A percentile compares a stretch with the other conserved stretches of the same genome.
phyloP scores from a whole-genome alignment of 2,797 vertebrate species.

The Pseudomugil tenellus region DNA sequence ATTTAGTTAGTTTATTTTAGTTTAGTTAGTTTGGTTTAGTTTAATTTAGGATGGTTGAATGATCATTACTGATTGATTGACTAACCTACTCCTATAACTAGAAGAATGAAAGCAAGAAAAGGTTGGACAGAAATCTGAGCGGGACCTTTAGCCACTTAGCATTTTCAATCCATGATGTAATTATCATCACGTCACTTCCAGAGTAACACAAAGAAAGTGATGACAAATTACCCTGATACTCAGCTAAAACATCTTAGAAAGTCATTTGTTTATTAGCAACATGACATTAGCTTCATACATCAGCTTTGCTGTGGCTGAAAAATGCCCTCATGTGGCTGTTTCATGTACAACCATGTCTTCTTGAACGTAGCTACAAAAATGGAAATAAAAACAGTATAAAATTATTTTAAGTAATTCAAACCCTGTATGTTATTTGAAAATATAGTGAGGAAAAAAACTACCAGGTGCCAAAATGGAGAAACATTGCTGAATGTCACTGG shows the following conservation, averaged over 20 bases:
- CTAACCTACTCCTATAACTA: too few relatives aligned
- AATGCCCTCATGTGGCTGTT: slow-evolving; percentile 46
- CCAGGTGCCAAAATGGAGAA: too few relatives aligned
- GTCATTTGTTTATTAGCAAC: not conserved
- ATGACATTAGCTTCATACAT: not conserved
- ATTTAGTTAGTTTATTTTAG: too few relatives aligned
- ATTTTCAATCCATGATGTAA: too few relatives aligned
- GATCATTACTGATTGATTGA: not conserved
- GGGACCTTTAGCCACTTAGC: too few relatives aligned
- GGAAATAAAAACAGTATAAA: not conserved
- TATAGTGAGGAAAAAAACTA: not conserved
- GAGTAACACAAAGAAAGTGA: not conserved
- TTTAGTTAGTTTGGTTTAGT: too few relatives aligned
- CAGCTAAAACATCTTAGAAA: not conserved
- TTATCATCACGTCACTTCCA: too few relatives aligned
- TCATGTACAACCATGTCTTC: not conserved
- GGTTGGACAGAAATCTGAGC: not conserved
- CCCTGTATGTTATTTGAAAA: not conserved
- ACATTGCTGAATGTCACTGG: too few relatives aligned
- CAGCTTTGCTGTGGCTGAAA: not conserved
- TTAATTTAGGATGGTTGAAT: not conserved
- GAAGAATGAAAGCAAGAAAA: too few relatives aligned
- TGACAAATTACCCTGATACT: not conserved
- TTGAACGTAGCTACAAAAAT: not conserved
- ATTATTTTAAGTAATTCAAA: too few relatives aligned